phyloP scores from a whole-genome alignment of 1,140 invertebrate species.

The Calosoma granatense region DNA sequence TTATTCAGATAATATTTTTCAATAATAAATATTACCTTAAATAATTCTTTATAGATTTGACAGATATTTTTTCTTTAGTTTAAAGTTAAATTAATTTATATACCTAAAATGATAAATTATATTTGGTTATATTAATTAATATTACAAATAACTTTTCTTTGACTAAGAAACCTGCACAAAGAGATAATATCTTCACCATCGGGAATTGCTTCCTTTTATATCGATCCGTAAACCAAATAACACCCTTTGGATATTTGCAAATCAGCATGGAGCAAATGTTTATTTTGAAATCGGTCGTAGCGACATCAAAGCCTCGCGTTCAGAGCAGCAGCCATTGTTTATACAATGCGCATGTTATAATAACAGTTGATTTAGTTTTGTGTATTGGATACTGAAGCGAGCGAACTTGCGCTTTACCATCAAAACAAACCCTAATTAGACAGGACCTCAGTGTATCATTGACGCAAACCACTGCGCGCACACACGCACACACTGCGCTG shows the following conservation, averaged over 20 bases:
- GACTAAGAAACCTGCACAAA: too few species aligned
- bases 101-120: too few species aligned
- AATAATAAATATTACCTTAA: too few species aligned
- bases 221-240: not conserved
- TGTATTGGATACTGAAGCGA: not conserved
- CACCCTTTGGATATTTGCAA: not conserved
- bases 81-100: too few species aligned
- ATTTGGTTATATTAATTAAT: too few species aligned
- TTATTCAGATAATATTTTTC: too few species aligned
- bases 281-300: not conserved
- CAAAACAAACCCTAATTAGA: not conserved
- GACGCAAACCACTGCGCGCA: too few species aligned
- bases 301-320: not conserved
- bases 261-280: not conserved
- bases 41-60: too few species aligned
- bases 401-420: not conserved
- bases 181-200: not conserved
- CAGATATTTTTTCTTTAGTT: too few species aligned
- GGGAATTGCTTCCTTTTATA: not conserved
- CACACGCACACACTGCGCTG: too few species aligned
- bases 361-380: not conserved
- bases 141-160: too few species aligned
- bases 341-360: not conserved
- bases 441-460: not conserved
- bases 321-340: not conserved